Evolutionary conservation across 2,797 vertebrate genomes (phyloP), one percentile per base, ranked within the genome.

Genomic region (Enteromius viviparus): DNA sequence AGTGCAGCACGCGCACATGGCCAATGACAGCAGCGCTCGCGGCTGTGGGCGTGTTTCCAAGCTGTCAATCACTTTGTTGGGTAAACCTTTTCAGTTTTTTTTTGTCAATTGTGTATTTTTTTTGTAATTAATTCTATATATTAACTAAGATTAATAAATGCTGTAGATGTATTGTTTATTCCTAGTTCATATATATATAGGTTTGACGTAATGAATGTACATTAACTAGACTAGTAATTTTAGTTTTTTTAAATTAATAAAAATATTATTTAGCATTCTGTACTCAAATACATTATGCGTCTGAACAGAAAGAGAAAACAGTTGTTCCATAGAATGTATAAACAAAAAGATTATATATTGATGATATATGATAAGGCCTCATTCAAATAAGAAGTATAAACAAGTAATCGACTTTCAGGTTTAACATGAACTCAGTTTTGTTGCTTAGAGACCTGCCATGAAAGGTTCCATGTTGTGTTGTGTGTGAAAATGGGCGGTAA

Each of bases 401-500:
- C 32, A 9, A 51, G 42, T 34, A 47, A 72, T 62, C 49, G 32
- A 40, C 9, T 76, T 76, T 76, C 10, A 55, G 80, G 45, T 55
- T 76, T 82, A 68, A 58, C 45, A 74, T 51, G 64, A 66, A 47
- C 60, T 65, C 60, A 49, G n/a, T 55, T 66, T 42, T 45, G 84
- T 85, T 85, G 72, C 84, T 64, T 55, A 81, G 79, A 4, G 29
- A 85, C 60, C n/a, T 64, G 29, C 4, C 42, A 60, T 75, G 34
- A 72, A 76, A 42, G n/a, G 45, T 66, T 68, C 47, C 47, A n/a
- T 29, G 58, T 72, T 10, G 23, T 85, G 70, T 69, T 76, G 65
- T 47, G 72, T 71, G 78, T 81, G 60, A 77, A 85, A 81, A 81
- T 32, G 72, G 80, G 72, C 42, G 79, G 65, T 37, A 62, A 64